Base-by-base conservation (phyloP, 2,888 invertebrate species). In the Drosophila meridiana region DNA sequence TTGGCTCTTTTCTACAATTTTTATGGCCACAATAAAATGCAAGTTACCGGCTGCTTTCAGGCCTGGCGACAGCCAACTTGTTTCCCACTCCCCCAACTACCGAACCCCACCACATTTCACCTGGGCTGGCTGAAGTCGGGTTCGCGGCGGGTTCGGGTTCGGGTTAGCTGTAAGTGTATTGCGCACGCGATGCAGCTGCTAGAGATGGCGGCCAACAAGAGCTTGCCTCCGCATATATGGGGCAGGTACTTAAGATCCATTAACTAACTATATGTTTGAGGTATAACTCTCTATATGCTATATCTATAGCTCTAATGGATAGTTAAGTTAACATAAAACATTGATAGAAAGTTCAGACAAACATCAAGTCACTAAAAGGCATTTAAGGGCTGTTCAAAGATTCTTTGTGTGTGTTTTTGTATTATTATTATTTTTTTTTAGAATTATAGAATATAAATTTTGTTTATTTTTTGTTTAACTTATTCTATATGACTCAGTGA, bases 121-220 rank as follows among this genome's bases (percentile, higher is more conserved):
- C 38, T 4, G 55, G 14, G 34, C 1, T 26, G 6, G 13, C 38
- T 38, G 53, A 0, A 0, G 11, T 14, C 5, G 34, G 50, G 45
- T 45, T 11, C 9, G 14, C 14, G 13, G 14, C 14, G 53, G 0
- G 0, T n/a, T 14, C 5, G 38, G 50, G 50, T 47, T 9, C 9
- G 52, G 34, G 30, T 28, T 47, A 14, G 14, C 30, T 36, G 66
- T 75, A 75, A 89, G 84, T 72, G 59, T 72, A 77, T 64, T 73
- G 89, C 77, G 79, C 89, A 87, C 85, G 89, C 89, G 77, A 85
- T 89, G 82, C 89, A 89, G 72, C 55, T 65, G 69, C 63, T 50
- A 47, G 40, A 57, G 59, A 28, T 36, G 48, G 52, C 38, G 55
- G 38, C 52, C 42, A 57, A 26, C 45, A 57, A 40, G 30, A 48